Conservation (phyloP, 2,113 vertebrate species). For the Rhegmatorhina hoffmannsi region DNA sequence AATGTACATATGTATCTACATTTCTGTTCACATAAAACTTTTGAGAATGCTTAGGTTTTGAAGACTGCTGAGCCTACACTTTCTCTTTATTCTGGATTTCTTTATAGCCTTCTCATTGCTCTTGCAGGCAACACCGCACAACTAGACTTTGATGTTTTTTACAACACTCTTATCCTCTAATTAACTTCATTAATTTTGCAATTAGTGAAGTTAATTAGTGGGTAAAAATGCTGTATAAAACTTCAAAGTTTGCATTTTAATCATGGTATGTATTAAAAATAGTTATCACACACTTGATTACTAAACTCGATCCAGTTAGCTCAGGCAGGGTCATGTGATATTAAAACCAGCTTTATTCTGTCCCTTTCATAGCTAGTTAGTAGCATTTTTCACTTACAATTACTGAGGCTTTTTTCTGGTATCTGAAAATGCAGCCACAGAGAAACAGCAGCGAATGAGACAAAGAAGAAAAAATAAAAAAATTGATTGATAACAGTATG, state of each 20-base stretch:
- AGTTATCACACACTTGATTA: conserved; percentile 66
- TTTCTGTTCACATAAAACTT: background rate
- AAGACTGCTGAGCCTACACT: conserved; percentile 28
- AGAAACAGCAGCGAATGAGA: background rate
- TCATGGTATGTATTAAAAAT: conserved; percentile 70
- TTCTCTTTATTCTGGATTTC: conserved; percentile 7
- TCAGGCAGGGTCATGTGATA: conserved; percentile 12
- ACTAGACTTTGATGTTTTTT: conserved; percentile 75
- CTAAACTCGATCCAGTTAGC: conserved; percentile 53
- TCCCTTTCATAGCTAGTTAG: background rate
- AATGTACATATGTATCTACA: background rate
- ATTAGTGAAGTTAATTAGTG: conserved; percentile 74
- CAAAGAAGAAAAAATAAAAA: background rate
- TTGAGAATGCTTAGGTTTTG: background rate
- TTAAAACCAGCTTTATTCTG: conserved; percentile 3
- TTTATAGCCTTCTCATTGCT: conserved; percentile 30
- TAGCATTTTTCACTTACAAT: background rate
- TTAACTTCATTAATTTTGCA: conserved; percentile 74
- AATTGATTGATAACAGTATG: background rate
- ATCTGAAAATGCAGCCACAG: background rate
- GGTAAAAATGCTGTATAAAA: conserved; percentile 72
- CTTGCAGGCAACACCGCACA: conserved; percentile 53
- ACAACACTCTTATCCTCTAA: conserved; percentile 67
- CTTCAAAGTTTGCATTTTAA: conserved; percentile 78
- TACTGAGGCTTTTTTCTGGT: background rate